Evolutionary conservation across 2,797 vertebrate genomes (phyloP).

Genomic region (Phoebastria nigripes): DNA sequence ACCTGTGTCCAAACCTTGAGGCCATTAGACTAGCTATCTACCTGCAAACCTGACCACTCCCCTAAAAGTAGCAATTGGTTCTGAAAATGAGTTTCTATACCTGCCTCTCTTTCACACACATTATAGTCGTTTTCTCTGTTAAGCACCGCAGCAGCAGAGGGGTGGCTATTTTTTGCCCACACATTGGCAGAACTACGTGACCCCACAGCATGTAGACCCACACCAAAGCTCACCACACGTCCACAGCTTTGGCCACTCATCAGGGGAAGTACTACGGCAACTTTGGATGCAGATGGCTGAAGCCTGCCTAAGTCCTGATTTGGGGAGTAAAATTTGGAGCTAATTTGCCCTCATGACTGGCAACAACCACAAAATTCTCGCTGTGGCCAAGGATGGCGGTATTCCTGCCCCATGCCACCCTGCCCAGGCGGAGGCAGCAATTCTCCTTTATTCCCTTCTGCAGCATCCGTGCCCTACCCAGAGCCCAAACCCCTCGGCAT

Average conservation of each 20-base stretch:
- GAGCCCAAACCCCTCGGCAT: neutral
- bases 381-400: rapidly evolving
- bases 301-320: neutral
- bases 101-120: neutral
- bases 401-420: neutral
- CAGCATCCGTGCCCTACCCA: neutral
- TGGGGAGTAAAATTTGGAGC: neutral
- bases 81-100: neutral
- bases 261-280: rapidly evolving
- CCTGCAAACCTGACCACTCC: neutral
- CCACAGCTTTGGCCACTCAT: neutral
- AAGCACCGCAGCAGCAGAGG: neutral
- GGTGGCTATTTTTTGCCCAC: neutral
- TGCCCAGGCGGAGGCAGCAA: neutral
- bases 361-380: neutral
- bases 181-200: rapidly evolving
- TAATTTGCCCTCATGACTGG: neutral
- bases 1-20: neutral
- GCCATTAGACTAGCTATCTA: neutral
- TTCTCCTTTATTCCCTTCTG: neutral
- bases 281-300: neutral
- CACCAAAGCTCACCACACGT: rapidly evolving
- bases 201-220: neutral
- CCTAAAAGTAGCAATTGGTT: neutral
- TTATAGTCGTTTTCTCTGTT: neutral